Evolutionary conservation across 2,888 invertebrate species (phyloP).

Genomic region (Orgyia antiqua): DNA sequence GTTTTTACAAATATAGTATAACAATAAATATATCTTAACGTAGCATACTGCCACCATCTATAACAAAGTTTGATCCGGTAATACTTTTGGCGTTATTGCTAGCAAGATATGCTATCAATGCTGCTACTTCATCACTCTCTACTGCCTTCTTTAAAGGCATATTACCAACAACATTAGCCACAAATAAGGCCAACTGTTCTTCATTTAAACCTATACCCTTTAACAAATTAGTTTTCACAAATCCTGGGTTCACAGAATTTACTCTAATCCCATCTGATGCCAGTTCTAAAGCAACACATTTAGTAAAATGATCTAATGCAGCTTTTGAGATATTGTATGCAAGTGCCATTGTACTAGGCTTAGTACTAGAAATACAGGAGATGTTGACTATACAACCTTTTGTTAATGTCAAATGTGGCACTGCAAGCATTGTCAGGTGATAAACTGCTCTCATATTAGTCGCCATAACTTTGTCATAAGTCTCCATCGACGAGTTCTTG

Average conservation of each 20-base stretch:
- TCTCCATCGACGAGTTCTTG: slow-evolving; percentile 87
- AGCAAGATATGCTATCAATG: slow-evolving; percentile 91
- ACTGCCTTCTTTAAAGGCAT: slow-evolving; percentile 93
- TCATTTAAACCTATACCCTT: slow-evolving; percentile 77
- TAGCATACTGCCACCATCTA: slow-evolving; percentile 56
- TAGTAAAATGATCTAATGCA: slow-evolving; percentile 95
- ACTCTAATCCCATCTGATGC: slow-evolving; percentile 89
- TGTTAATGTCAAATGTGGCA: slow-evolving; percentile 87
- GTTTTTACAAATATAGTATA: neutral
- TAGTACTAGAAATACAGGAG: slow-evolving; percentile 89
- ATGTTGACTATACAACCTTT: slow-evolving; percentile 94
- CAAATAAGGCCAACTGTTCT: slow-evolving; percentile 87
- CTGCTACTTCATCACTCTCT: slow-evolving; percentile 89
- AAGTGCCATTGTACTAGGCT: slow-evolving; percentile 83
- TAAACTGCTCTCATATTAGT: slow-evolving; percentile 90
- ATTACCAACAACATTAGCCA: slow-evolving; percentile 80
- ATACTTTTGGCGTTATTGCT: slow-evolving; percentile 91
- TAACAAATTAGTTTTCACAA: slow-evolving; percentile 90
- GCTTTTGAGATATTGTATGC: slow-evolving; percentile 95
- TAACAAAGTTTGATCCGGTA: slow-evolving; percentile 82
- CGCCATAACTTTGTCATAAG: slow-evolving; percentile 91
- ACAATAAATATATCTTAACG: too few relatives aligned
- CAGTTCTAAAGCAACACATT: slow-evolving; percentile 91
- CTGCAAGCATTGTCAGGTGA: slow-evolving; percentile 88
- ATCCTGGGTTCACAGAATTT: slow-evolving; percentile 97